A percentile compares a stretch with the other conserved stretches of the same genome.
Evolutionary conservation across 2,888 invertebrate species (phyloP).

Genomic region (Pachydiplax longipennis): DNA sequence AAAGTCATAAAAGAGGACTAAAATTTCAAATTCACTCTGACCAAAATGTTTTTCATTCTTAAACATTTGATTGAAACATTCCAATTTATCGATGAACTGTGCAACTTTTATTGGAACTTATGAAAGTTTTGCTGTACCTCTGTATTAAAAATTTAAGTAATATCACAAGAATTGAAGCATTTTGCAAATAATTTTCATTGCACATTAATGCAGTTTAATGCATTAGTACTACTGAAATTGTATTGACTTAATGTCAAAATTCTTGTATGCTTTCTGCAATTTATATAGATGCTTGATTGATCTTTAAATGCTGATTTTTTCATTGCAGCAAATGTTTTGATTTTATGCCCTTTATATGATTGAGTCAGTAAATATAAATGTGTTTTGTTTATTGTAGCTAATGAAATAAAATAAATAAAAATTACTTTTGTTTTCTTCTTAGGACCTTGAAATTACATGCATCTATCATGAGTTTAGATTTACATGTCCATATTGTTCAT

Average conservation of each 20-base stretch:
- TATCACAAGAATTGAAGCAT: neutral
- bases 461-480: neutral
- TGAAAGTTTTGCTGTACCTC: neutral
- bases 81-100: slow-evolving; percentile 2
- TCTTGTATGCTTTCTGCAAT: slow-evolving; percentile 21
- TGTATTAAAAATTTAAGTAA: neutral
- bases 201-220: slow-evolving; percentile 34
- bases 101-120: neutral
- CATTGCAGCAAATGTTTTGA: slow-evolving; percentile 25
- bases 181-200: slow-evolving; percentile 26
- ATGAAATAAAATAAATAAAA: slow-evolving; percentile 37
- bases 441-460: neutral
- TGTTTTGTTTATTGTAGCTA: slow-evolving; percentile 42
- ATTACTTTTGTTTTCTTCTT: slow-evolving; percentile 31
- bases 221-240: slow-evolving; percentile 32
- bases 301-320: slow-evolving; percentile 27
- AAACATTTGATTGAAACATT: slow-evolving; percentile 29
- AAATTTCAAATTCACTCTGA: slow-evolving; percentile 17
- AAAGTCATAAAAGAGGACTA: slow-evolving; percentile 2
- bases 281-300: slow-evolving; percentile 33
- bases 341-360: slow-evolving; percentile 29
- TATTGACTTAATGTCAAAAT: slow-evolving; percentile 20
- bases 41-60: slow-evolving; percentile 4
- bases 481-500: neutral
- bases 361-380: slow-evolving; percentile 37